A percentile compares a stretch with the other conserved stretches of the same genome.
phyloP scores from a whole-genome alignment of 2,113 vertebrate species.

The Herpetotheres cachinnans region DNA sequence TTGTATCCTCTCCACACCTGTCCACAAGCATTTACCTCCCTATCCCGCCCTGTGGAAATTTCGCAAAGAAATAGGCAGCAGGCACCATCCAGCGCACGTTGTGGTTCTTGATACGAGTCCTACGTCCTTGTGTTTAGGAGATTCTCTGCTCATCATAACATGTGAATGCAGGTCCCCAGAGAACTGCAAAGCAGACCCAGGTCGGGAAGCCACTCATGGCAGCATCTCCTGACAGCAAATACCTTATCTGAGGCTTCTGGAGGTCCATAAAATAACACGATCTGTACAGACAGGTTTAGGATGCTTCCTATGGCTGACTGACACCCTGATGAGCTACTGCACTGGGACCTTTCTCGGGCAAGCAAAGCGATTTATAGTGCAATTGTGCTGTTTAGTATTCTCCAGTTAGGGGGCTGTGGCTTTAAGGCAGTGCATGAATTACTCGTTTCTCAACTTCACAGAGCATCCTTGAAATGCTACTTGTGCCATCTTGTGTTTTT shows the following conservation, averaged over 20 bases:
- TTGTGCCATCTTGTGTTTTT: constrained; percentile 69
- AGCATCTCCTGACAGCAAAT: not conserved
- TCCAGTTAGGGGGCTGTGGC: not conserved
- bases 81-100: not conserved
- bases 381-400: not conserved
- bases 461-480: constrained; percentile 60
- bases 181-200: not conserved
- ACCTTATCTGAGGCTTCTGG: not conserved
- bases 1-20: not conserved
- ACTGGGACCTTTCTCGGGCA: not conserved
- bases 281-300: not conserved
- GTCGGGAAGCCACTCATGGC: rapidly evolving
- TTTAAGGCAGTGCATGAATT: constrained; percentile 22
- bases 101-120: not conserved
- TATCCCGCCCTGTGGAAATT: not conserved
- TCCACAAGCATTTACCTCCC: not conserved
- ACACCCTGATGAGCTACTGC: not conserved
- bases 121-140: not conserved
- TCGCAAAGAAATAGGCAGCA: not conserved
- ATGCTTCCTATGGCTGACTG: not conserved
- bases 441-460: constrained; percentile 8
- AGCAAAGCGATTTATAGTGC: not conserved
- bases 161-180: not conserved
- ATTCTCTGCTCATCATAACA: not conserved
- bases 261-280: not conserved